Conservation (phyloP, 2,113 vertebrate species). For the Lepidothrix coronata region DNA sequence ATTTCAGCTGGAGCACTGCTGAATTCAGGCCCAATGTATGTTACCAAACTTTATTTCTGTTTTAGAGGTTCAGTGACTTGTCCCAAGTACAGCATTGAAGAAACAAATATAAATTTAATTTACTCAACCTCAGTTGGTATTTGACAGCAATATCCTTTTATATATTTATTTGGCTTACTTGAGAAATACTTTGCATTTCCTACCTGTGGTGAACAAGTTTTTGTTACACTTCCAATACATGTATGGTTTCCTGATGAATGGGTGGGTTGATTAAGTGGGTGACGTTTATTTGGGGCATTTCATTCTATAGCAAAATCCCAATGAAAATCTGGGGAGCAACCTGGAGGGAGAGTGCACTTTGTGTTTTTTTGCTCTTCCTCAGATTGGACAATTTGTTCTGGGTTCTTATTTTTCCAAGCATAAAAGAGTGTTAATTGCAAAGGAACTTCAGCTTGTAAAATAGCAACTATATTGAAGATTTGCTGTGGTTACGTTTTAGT, state of each 20-base stretch:
- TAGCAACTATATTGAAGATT: conserved; percentile 35
- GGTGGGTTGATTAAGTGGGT: not conserved
- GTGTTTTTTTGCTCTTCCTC: conserved; percentile 14
- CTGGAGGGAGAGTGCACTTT: not conserved
- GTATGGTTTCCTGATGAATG: conserved; percentile 10
- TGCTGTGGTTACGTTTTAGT: conserved; percentile 29
- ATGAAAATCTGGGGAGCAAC: not conserved
- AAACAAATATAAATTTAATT: conserved; percentile 51
- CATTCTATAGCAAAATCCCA: not conserved
- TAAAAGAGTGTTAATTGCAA: conserved; percentile 61
- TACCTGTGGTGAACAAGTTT: conserved; percentile 11
- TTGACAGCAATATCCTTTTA: conserved; percentile 62
- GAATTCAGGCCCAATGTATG: not conserved
- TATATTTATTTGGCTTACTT: conserved; percentile 21
- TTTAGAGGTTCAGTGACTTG: conserved; percentile 31
- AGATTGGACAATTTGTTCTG: not conserved
- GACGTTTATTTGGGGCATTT: not conserved
- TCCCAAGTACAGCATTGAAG: conserved; percentile 6
- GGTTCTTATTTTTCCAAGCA: conserved; percentile 37
- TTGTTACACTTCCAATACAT: not conserved
- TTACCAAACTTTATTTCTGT: conserved; percentile 21
- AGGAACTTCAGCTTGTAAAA: conserved; percentile 66
- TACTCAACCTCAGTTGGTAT: conserved; percentile 41
- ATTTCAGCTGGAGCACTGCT: conserved; percentile 1
- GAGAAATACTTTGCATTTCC: conserved; percentile 50